A percentile compares a stretch with the other conserved stretches of the same genome.
Evolutionary conservation across 2,888 invertebrate genomes (phyloP).

Genomic region (Meganola albula): DNA sequence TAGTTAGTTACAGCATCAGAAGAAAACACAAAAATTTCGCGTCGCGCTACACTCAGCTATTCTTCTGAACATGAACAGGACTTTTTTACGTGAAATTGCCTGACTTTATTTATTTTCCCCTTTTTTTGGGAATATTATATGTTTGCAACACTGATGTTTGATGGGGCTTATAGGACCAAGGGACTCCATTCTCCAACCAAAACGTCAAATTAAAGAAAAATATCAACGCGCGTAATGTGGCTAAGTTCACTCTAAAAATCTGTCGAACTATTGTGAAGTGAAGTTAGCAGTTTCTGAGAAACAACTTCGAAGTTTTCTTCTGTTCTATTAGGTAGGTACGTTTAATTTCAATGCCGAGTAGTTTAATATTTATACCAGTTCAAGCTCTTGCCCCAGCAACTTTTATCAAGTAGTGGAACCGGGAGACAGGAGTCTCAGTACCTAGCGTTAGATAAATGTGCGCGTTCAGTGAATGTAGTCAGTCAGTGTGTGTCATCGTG

Average conservation of each 20-base stretch:
- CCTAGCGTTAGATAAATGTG: conserved; percentile 38
- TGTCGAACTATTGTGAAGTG: conserved; percentile 31
- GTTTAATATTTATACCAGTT: conserved; percentile 32
- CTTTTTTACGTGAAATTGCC: no score
- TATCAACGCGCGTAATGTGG: no score
- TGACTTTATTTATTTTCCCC: no score
- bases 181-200: no score
- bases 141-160: no score
- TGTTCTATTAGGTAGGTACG: conserved; percentile 67
- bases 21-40: no score
- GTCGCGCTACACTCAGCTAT: no score
- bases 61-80: no score
- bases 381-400: conserved; percentile 26
- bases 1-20: no score
- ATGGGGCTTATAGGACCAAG: no score
- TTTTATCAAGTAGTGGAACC: conserved; percentile 26
- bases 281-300: conserved; percentile 65
- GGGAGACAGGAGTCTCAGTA: conserved; percentile 26
- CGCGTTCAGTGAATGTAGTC: conserved; percentile 36
- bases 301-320: conserved; percentile 55
- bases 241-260: conserved; percentile 24
- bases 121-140: no score
- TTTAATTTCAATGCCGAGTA: conserved; percentile 37
- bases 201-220: no score
- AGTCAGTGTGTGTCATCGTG: conserved; percentile 68